Evolutionary conservation across 2,113 vertebrate species (phyloP), one percentile per base, ranked within the genome.

Genomic region (Percopsis transmontana): DNA sequence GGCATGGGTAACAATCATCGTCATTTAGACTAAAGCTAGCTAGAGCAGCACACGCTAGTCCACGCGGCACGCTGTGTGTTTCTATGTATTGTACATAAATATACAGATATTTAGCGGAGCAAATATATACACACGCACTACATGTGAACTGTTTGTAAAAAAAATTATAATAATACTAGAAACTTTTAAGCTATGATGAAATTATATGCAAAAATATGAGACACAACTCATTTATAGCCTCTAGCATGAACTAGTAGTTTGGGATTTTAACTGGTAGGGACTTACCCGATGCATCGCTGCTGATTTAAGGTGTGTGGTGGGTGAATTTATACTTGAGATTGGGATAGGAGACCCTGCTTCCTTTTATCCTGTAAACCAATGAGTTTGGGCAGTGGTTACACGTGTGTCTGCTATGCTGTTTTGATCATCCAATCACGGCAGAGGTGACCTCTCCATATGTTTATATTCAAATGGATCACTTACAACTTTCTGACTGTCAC

Each of bases 181-280:
- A 11, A 68, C 69, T 69, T 69, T 74, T 55, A 64, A 76, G 67
- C 48, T 82, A 72, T 62, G 60, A 83, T 55, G n/a, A 76, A 73
- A 78, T 60, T 20, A 85, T 83, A 85, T 86, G 79, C 77, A 82
- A 72, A 60, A 62, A 74, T 60, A 38, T 53, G 24, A 65, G 62
- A 70, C 40, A n/a, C 56, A 69, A 48, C 45, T 81, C 48, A 39
- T 85, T 79, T 84, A 52, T 83, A 82, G 77, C 62, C 44, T 80
- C 70, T 72, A 87, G 89, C 87, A 89, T 89, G 85, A 87, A 81
- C 72, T 78, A 72, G 71, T 53, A 41, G 61, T 38, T 45, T 64
- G 59, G 63, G 53, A 70, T 74, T 74, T 62, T 70, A 79, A 39
- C 44, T 38, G 54, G 44, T 51, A 60, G 51, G 27, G 42, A 23